phyloP scores from a whole-genome alignment of 2,797 vertebrate species.

The Phataginus tetradactyla region DNA sequence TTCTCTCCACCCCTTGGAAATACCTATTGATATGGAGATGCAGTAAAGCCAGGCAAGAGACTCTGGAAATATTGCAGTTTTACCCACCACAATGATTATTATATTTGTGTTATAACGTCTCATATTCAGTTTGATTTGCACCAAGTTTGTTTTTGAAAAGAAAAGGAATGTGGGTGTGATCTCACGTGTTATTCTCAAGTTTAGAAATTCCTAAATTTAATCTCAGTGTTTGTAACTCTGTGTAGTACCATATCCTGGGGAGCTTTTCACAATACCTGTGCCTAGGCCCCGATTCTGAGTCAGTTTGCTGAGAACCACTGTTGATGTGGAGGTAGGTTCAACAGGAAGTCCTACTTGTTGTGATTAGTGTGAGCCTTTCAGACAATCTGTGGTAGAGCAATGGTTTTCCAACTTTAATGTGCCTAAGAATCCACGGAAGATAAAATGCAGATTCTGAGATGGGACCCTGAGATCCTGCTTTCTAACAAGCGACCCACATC shows the following conservation, averaged over 20 bases:
- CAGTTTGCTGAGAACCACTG: not conserved
- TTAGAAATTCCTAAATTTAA: not conserved
- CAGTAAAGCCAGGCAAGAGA: no score
- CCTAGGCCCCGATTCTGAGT: not conserved
- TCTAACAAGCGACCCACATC: not conserved
- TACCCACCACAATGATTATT: not conserved
- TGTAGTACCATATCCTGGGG: not conserved
- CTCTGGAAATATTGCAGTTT: no score
- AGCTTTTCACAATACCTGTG: not conserved
- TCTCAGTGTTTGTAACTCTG: not conserved
- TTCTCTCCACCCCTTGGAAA: no score
- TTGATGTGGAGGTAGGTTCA: not conserved
- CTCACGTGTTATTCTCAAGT: not conserved
- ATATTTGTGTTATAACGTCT: not conserved
- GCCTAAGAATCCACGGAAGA: not conserved
- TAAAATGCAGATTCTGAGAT: not conserved
- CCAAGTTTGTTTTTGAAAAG: not conserved
- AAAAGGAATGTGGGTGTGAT: not conserved
- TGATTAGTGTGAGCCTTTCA: not conserved
- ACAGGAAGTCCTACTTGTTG: not conserved
- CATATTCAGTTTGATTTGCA: not conserved
- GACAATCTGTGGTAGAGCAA: not conserved
- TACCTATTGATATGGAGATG: no score
- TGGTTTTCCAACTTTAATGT: not conserved
- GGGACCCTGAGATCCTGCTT: not conserved